These are phyloP conservation scores for Drosophila birchii DNA, from an alignment of 2,888 invertebrate species.

Conservation along the genomic window DNA sequence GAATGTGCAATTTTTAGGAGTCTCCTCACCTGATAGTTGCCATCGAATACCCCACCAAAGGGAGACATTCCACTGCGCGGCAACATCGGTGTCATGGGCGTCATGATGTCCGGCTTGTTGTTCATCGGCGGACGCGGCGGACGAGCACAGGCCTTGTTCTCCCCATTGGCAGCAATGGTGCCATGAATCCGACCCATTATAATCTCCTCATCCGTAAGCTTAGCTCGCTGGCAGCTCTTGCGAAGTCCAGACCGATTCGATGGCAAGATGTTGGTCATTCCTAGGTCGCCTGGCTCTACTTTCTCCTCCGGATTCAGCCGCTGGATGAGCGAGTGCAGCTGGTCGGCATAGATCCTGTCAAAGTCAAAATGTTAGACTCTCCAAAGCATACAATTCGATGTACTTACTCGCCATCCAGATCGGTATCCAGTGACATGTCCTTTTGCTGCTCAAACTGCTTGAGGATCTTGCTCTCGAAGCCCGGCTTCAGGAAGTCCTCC, in stretches of 20 bases:
- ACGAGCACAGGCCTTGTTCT: constrained; percentile 43
- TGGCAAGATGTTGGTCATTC: constrained; percentile 74
- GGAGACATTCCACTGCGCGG: constrained; percentile 69
- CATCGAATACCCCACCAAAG: constrained; percentile 83
- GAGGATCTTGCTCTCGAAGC: constrained; percentile 82
- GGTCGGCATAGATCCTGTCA: constrained; percentile 82
- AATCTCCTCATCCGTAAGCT: constrained; percentile 83
- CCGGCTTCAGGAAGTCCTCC: constrained; percentile 86
- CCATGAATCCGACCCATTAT: constrained; percentile 84
- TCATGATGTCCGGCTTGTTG: constrained; percentile 76
- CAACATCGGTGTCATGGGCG: constrained; percentile 76
- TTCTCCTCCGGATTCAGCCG: constrained; percentile 79
- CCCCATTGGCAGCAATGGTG: constrained; percentile 80
- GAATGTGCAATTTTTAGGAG: no score
- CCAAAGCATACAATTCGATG: accelerated
- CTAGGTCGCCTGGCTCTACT: constrained; percentile 52
- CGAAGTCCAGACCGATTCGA: constrained; percentile 69
- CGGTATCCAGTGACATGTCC: constrained; percentile 84
- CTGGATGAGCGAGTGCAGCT: constrained; percentile 83
- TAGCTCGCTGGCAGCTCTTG: constrained; percentile 49
- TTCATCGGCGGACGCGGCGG: constrained; percentile 67
- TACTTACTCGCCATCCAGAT: constrained; percentile 87
- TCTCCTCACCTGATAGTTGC: constrained; percentile 78
- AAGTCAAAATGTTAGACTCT: accelerated
- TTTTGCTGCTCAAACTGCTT: constrained; percentile 81